Base-by-base conservation (phyloP, 1,140 invertebrate genomes). In the Stegodyphus dumicola region DNA sequence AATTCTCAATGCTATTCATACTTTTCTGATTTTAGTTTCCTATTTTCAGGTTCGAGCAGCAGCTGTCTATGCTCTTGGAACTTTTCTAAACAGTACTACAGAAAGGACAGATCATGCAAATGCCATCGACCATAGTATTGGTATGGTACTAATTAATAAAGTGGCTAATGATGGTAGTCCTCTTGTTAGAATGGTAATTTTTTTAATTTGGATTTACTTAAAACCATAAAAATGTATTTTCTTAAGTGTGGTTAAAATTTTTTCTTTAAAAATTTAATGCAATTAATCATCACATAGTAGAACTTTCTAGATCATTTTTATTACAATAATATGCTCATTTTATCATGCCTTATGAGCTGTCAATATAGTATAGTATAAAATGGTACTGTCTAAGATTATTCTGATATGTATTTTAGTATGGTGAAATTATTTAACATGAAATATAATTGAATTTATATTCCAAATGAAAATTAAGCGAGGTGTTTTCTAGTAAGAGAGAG, bases 61-160 rank as follows among this genome's bases (percentile, higher is more conserved):
- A 9, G 94, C 95, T 69, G 96, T 98, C 10, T 98, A 94, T 92
- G 97, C 97, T 7, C 92, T 99, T 83, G 97, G 97, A 78, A 97
- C 96, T n/a, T 98, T 97, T 90, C 94, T 98, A 67, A 96, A 94
- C 90, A 95, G 94, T 49, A 93, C 93, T 18, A 93, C 92, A 18
- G 94, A 96, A 88, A 93, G 97, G 88, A 96, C 94, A 77, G 96
- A 96, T 88, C 97, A 98, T 91, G 96, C 97, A 11, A 97, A 96
- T 89, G 96, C 95, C 89, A 96, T 98, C 83, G 96, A 98, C 92
- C 95, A 97, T 89, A 94, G 94, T 87, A 95, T 99, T 86, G 96
- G 95, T 53, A 95, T 97, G 91, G 95, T 93, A 54, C 91, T 99
- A 74, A 93, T 96, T 49, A 95, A 94, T 89, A 94, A 93, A 7